Percentiles rank a stretch among this genome's conserved stretches.
These are phyloP conservation scores for Mus caroli DNA, from an alignment of 2,797 vertebrate genomes.

Conservation along the genomic window DNA sequence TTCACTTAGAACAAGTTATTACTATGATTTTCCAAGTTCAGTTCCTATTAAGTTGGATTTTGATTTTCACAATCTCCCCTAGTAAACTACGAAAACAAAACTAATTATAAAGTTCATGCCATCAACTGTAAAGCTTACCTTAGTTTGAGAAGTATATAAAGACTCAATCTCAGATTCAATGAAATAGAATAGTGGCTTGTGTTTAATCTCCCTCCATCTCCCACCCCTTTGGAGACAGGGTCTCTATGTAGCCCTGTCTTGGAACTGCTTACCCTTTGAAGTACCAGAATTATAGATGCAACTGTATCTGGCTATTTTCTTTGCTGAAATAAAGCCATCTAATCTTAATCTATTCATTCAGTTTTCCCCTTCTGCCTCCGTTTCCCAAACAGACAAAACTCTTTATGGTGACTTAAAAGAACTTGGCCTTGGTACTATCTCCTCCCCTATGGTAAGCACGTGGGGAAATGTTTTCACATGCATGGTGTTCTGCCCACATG, in stretches of 20 bases:
- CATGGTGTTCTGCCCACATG: neutral
- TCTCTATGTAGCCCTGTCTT: neutral
- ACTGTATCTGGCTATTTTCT: neutral
- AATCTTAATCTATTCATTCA: slow-evolving; percentile 41
- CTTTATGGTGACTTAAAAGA: neutral
- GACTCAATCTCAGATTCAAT: slow-evolving; percentile 35
- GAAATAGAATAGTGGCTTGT: neutral
- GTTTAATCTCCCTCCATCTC: neutral
- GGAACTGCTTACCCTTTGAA: neutral
- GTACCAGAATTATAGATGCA: neutral
- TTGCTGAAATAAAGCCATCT: slow-evolving; percentile 30
- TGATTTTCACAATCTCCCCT: slow-evolving; percentile 23
- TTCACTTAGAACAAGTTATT: slow-evolving; percentile 22
- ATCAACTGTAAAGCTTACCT: slow-evolving; percentile 61
- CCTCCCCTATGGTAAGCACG: neutral
- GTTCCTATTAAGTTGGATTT: neutral
- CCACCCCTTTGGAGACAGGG: neutral
- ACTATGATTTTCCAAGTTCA: neutral
- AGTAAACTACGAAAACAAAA: slow-evolving; percentile 48
- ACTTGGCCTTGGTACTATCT: neutral
- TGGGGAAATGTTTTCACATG: neutral
- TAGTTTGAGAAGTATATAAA: slow-evolving; percentile 60
- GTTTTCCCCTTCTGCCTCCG: slow-evolving; percentile 5
- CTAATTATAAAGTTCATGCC: neutral
- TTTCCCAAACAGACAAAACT: slow-evolving; percentile 46